These are phyloP conservation scores for Lepus townsendii DNA, from an alignment of 2,797 vertebrate genomes.

Conservation along the genomic window DNA sequence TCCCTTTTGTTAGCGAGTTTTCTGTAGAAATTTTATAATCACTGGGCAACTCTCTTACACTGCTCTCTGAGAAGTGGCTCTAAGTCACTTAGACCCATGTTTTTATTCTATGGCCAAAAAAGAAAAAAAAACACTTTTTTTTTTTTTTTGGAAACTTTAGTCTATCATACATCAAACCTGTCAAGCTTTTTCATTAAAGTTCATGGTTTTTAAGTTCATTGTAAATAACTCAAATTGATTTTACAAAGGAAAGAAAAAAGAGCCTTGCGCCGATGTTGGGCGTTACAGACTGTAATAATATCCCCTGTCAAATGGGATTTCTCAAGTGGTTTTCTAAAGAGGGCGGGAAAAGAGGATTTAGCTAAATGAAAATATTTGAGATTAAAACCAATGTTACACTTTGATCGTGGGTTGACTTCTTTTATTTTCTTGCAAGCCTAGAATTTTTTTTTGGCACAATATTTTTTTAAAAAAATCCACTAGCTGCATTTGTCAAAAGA, in stretches of 20 bases:
- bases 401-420: slow-evolving; percentile 31
- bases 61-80: slow-evolving; percentile 82
- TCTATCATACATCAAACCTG: slow-evolving; percentile 80
- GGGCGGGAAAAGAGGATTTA: slow-evolving; percentile 21
- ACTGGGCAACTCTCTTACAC: slow-evolving; percentile 82
- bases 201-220: slow-evolving; percentile 85
- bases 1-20: slow-evolving; percentile 90
- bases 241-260: slow-evolving; percentile 82
- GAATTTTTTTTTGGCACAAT: slow-evolving; percentile 33
- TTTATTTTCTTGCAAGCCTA: slow-evolving; percentile 56
- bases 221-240: slow-evolving; percentile 85
- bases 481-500: slow-evolving; percentile 28
- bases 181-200: slow-evolving; percentile 81
- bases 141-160: slow-evolving; percentile 78
- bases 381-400: slow-evolving; percentile 54
- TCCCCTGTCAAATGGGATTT: slow-evolving; percentile 75
- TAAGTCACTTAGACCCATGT: slow-evolving; percentile 67
- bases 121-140: slow-evolving; percentile 61
- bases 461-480: background rate
- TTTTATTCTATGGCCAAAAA: slow-evolving; percentile 82
- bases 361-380: slow-evolving; percentile 77
- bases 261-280: slow-evolving; percentile 71
- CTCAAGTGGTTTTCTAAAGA: slow-evolving; percentile 75
- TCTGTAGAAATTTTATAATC: slow-evolving; percentile 89
- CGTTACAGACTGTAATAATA: slow-evolving; percentile 75